Percentiles rank a stretch among this genome's conserved stretches.
phyloP scores from a whole-genome alignment of 2,113 vertebrate species.

The Pavo muticus region DNA sequence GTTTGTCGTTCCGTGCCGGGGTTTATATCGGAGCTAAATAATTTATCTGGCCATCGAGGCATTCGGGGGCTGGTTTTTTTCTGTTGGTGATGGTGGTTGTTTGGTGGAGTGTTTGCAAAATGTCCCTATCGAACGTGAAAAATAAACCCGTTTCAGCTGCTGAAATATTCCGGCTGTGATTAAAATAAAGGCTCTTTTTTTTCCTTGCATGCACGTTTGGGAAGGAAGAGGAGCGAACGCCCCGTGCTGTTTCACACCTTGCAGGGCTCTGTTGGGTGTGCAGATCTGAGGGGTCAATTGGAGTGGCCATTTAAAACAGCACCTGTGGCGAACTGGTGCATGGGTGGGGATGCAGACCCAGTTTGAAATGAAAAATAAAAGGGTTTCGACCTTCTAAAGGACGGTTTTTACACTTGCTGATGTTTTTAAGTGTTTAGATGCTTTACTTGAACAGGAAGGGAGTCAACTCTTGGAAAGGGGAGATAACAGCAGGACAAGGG shows the following conservation, averaged over 20 bases:
- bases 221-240: not conserved
- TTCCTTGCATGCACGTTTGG: accelerated
- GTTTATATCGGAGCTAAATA: constrained; percentile 45
- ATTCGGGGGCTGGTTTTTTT: not conserved
- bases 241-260: accelerated
- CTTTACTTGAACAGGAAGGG: too few species aligned
- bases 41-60: constrained; percentile 40
- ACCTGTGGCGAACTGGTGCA: not conserved
- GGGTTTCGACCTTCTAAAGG: not conserved
- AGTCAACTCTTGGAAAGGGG: too few species aligned
- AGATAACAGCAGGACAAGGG: too few species aligned
- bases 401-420: not conserved
- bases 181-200: not conserved
- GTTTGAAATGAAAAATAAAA: not conserved
- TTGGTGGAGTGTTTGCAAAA: not conserved
- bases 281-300: not conserved
- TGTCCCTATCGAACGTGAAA: not conserved
- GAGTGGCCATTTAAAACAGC: not conserved
- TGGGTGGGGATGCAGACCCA: not conserved
- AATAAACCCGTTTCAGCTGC: constrained; percentile 1
- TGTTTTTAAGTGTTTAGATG: not conserved
- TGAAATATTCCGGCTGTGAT: constrained; percentile 32
- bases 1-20: constrained; percentile 10
- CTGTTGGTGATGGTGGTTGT: too few species aligned
- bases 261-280: not conserved